Conservation (phyloP, 1,140 invertebrate genomes). For the Pollicipes pollicipes region DNA sequence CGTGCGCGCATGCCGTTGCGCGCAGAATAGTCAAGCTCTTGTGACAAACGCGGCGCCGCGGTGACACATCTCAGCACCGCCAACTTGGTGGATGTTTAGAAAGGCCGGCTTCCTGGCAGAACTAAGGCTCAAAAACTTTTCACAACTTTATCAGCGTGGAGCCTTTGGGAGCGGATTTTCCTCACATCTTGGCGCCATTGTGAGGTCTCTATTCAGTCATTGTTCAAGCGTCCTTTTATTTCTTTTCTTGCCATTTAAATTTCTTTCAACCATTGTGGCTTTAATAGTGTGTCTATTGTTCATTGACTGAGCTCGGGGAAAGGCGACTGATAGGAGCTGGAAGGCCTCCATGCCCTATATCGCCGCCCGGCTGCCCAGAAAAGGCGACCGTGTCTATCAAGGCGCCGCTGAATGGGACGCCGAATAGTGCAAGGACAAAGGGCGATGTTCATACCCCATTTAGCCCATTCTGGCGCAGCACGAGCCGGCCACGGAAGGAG, state of each 20-base stretch:
- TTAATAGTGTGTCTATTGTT: slow-evolving; percentile 2
- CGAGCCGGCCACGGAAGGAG: neutral
- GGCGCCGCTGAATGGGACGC: neutral
- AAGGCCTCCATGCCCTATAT: neutral
- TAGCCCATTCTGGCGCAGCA: neutral
- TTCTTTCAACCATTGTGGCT: slow-evolving; percentile 1
- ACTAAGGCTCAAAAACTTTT: neutral
- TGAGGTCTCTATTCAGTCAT: neutral
- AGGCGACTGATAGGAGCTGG: neutral
- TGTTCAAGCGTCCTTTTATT: slow-evolving; percentile 2
- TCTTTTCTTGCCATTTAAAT: slow-evolving; percentile 1
- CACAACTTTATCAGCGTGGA: neutral
- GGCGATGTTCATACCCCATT: neutral
- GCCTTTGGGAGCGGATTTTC: neutral
- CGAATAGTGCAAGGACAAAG: neutral
- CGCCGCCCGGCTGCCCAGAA: too few species aligned
- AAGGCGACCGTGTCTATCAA: neutral
- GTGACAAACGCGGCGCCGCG: too few species aligned
- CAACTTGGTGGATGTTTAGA: slow-evolving; percentile 2
- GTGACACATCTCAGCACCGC: too few species aligned
- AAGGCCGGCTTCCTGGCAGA: neutral
- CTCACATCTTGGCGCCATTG: neutral
- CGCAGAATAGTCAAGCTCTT: too few species aligned
- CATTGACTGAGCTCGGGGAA: neutral
- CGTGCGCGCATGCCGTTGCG: too few species aligned